A percentile compares a stretch with the other conserved stretches of the same genome.
Evolutionary conservation across 2,113 vertebrate genomes (phyloP).

Genomic region (Aegithalos caudatus): DNA sequence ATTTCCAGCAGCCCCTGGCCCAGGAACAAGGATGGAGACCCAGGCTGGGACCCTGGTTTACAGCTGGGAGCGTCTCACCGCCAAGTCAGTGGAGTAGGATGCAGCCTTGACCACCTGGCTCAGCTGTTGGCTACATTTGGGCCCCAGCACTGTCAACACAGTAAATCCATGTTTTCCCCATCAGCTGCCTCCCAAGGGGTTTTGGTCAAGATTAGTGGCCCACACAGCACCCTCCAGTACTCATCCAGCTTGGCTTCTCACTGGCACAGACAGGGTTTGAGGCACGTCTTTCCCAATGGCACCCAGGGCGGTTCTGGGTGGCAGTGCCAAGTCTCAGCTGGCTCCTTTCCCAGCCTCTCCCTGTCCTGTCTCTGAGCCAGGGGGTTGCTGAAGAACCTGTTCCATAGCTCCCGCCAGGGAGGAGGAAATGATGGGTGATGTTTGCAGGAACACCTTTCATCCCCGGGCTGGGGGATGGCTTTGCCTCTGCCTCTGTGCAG

Average conservation of each 20-base stretch:
- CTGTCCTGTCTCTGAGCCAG: background rate
- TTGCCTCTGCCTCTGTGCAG: background rate
- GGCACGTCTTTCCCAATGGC: fast-evolving
- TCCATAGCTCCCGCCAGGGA: background rate
- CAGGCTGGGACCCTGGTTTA: background rate
- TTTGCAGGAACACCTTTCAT: background rate
- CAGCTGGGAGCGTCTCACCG: fast-evolving
- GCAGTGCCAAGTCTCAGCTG: background rate
- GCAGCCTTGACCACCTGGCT: background rate
- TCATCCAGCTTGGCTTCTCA: background rate
- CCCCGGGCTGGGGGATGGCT: background rate
- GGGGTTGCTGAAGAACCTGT: slow-evolving; percentile 34
- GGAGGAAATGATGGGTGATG: background rate
- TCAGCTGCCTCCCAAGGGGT: background rate
- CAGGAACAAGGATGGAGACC: background rate
- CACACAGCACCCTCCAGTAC: background rate
- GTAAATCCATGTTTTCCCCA: background rate
- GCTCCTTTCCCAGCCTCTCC: background rate
- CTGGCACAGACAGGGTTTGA: background rate
- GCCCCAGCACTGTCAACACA: background rate
- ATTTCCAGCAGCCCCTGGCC: background rate
- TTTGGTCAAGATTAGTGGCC: background rate
- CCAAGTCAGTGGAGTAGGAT: fast-evolving
- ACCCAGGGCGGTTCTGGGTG: fast-evolving
- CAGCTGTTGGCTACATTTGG: background rate